These are phyloP conservation scores for Halcyon badia DNA, from an alignment of 2,797 vertebrate genomes.

Conservation along the genomic window DNA sequence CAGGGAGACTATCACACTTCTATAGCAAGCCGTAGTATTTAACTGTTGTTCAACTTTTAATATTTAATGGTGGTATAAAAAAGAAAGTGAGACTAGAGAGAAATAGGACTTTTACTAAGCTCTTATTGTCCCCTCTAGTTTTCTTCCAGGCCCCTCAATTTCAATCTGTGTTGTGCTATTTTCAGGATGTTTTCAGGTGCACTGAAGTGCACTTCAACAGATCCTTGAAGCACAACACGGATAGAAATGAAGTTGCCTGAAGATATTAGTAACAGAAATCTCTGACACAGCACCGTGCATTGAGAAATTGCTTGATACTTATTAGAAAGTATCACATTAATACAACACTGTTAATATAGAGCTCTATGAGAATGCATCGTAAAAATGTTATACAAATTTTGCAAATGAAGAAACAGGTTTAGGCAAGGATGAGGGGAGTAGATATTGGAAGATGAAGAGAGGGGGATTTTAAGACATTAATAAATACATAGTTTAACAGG, in stretches of 20 bases:
- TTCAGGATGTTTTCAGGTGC: constrained; percentile 5
- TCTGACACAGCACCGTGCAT: background rate
- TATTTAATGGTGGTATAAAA: background rate
- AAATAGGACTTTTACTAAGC: background rate
- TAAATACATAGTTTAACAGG: background rate
- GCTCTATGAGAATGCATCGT: background rate
- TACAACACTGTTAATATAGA: background rate
- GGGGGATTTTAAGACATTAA: background rate
- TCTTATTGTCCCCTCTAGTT: background rate
- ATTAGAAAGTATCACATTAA: background rate
- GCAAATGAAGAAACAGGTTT: background rate
- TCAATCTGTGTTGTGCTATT: constrained; percentile 31
- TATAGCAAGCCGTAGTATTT: background rate
- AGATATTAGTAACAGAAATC: constrained; percentile 12
- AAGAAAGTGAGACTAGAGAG: background rate
- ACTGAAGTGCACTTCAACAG: background rate
- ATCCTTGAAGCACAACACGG: constrained; percentile 1
- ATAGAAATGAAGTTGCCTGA: constrained; percentile 38
- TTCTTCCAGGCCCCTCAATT: constrained; percentile 43
- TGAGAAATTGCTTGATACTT: constrained; percentile 23
- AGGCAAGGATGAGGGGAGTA: background rate
- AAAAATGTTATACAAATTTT: constrained; percentile 7
- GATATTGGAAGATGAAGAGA: background rate
- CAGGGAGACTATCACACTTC: background rate
- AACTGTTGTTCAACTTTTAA: background rate